Conservation (phyloP, 2,888 invertebrate species). For the Deladenus siricidicola region DNA sequence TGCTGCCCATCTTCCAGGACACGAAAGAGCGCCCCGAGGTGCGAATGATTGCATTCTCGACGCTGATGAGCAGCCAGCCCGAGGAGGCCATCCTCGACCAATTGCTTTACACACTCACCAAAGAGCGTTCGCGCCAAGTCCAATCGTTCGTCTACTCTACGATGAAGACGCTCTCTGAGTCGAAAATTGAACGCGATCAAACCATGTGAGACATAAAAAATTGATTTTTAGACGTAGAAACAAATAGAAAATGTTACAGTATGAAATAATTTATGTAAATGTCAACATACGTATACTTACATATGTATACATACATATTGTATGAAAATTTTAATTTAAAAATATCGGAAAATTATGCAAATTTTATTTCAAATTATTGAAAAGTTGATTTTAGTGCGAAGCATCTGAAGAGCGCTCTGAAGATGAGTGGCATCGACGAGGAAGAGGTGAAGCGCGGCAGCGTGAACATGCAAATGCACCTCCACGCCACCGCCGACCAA, state of each 20-base stretch:
- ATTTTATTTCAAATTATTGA: not conserved
- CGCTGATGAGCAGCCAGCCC: conserved; percentile 27
- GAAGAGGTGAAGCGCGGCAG: not conserved
- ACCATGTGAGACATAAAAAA: conserved; percentile 14
- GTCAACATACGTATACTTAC: not conserved
- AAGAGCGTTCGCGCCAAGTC: conserved; percentile 27
- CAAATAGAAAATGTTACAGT: not conserved
- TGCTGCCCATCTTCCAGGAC: conserved; percentile 36
- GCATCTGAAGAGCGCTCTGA: conserved; percentile 15
- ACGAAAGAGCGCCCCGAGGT: conserved; percentile 22
- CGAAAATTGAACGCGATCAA: conserved; percentile 24
- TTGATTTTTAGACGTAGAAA: not conserved
- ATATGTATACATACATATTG: too few species aligned
- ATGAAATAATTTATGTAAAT: not conserved
- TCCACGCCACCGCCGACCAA: conserved; percentile 10
- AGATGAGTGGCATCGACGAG: conserved; percentile 9
- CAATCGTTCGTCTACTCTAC: conserved; percentile 24
- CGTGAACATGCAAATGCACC: not conserved
- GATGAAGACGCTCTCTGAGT: conserved; percentile 25
- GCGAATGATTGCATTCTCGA: conserved; percentile 27
- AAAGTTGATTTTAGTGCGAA: conserved; percentile 10
- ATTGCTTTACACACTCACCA: conserved; percentile 19
- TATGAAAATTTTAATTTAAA: too few species aligned
- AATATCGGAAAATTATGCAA: too few species aligned
- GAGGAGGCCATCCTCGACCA: conserved; percentile 30